These are phyloP conservation scores for Vollenhovia emeryi DNA, from an alignment of 1,140 invertebrate species.

Conservation along the genomic window DNA sequence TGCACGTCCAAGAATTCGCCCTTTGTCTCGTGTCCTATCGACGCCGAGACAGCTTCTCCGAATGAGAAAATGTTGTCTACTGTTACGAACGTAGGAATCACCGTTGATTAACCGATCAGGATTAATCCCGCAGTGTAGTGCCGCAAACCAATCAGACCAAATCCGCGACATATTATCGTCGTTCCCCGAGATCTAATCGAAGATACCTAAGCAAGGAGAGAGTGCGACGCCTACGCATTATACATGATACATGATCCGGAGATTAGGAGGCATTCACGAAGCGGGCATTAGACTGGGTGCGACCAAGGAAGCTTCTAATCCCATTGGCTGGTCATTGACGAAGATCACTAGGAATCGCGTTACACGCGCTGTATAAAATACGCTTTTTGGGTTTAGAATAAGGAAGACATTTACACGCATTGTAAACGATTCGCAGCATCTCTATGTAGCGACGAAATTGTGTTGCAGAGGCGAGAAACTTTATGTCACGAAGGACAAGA, in stretches of 20 bases:
- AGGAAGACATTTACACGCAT: slow-evolving; percentile 24
- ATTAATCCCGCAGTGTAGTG: slow-evolving; percentile 23
- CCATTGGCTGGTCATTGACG: slow-evolving; percentile 64
- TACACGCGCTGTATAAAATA: slow-evolving; percentile 71
- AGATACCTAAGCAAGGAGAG: neutral
- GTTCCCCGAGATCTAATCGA: neutral
- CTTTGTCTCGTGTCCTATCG: neutral
- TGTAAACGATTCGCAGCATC: slow-evolving; percentile 36
- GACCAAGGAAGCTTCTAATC: slow-evolving; percentile 73
- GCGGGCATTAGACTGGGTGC: slow-evolving; percentile 54
- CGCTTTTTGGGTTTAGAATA: slow-evolving; percentile 70
- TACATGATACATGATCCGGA: neutral
- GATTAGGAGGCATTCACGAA: slow-evolving; percentile 30
- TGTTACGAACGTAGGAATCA: neutral
- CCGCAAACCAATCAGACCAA: neutral
- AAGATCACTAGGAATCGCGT: slow-evolving; percentile 62
- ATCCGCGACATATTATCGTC: neutral
- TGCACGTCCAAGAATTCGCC: slow-evolving; percentile 6
- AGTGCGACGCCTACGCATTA: neutral
- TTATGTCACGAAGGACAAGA: slow-evolving; percentile 92
- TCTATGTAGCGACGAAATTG: slow-evolving; percentile 62
- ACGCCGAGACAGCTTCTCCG: neutral
- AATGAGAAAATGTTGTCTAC: slow-evolving; percentile 1
- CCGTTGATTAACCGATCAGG: neutral
- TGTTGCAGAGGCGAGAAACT: slow-evolving; percentile 92